Conservation (phyloP, 2,113 vertebrate genomes). For the Myotis davidii region DNA sequence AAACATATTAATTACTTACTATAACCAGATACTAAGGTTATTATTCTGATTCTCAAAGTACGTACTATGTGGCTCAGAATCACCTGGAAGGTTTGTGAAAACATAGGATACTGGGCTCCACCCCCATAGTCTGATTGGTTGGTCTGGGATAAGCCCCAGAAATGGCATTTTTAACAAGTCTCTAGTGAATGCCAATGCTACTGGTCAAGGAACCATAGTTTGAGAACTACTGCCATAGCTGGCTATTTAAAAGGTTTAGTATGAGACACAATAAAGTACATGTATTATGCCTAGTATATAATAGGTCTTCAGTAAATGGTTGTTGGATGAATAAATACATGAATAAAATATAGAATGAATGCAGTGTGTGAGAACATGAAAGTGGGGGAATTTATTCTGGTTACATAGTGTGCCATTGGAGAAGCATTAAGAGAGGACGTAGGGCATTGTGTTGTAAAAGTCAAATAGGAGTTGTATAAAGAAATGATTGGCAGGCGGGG, state of each 20-base stretch:
- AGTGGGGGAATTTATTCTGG: background rate
- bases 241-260: background rate
- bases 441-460: background rate
- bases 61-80: background rate
- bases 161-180: constrained; percentile 3
- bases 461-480: background rate
- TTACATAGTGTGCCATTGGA: background rate
- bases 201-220: background rate
- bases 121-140: background rate
- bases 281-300: background rate
- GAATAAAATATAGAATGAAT: background rate
- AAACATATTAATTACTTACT: background rate
- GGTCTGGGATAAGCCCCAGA: background rate
- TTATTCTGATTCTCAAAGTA: constrained; percentile 22
- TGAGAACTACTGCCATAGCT: background rate
- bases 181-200: background rate
- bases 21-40: background rate
- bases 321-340: background rate
- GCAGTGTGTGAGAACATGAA: background rate
- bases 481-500: background rate
- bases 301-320: background rate
- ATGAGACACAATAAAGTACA: background rate
- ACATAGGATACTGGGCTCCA: background rate
- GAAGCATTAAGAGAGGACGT: background rate
- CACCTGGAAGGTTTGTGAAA: background rate